Evolutionary conservation across 2,888 invertebrate genomes (phyloP), one percentile per base, ranked within the genome.

Genomic region (Deroplatys truncata): DNA sequence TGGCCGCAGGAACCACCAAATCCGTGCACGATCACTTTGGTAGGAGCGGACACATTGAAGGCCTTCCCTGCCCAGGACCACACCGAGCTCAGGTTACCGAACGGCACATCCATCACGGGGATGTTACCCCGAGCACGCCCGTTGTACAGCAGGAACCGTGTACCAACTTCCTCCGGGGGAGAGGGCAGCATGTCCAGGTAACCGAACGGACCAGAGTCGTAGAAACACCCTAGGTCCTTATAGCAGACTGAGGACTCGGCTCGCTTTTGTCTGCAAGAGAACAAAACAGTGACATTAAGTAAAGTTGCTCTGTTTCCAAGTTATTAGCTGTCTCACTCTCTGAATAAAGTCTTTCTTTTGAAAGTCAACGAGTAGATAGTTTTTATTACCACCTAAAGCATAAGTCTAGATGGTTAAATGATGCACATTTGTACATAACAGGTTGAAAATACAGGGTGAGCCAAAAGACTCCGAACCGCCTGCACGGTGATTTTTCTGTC

Each of bases 1-100:
- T 98, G 97, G 89, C 97, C 96, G 93, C 98, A 98, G 92, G 97
- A 97, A 90, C 98, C 98, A 0, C 98, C 98, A 93, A 99, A 99
- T 4, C 98, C 98, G 92, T 99, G 98, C 0, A 98, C 97, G 92
- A 99, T 97, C 90, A 98, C 96, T 92, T 98, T 93, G 92, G 94
- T 92, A 0, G 96, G 96, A 7, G 95, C 94, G 88, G 95, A 94
- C 9, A 95, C 93, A 92, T 97, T 96, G 93, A 97, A 97, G 43
- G 96, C 95, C 29, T 95, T 94, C 8, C 95, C 94, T 1, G 95
- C 96, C 95, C 95, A 95, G 83, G 93, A 94, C 94, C 96, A 96
- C 9, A 97, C 96, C 2, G 95, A 95, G 0, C 96, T 95, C 94
- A 96, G 95, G 93, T 97, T 96, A 91, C 95, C 94, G 90, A 97